These are phyloP conservation scores for Steatornis caripensis DNA, from an alignment of 2,113 vertebrate genomes.

Conservation along the genomic window DNA sequence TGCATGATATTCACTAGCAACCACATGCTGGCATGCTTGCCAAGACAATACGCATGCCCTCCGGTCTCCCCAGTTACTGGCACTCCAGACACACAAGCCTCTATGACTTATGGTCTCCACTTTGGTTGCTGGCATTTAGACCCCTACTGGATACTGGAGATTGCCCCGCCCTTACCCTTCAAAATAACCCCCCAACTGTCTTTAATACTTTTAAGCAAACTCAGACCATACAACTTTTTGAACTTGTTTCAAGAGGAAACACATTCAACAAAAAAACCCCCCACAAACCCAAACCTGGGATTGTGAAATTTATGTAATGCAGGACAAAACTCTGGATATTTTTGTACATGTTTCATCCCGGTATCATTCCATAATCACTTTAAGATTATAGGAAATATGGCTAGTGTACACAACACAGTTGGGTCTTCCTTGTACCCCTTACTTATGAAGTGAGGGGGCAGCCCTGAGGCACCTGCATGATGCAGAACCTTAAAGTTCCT, in stretches of 20 bases:
- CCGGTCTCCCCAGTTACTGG: rapidly evolving
- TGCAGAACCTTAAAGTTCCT: neutral
- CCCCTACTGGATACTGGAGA: neutral
- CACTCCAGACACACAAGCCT: neutral
- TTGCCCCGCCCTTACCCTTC: neutral
- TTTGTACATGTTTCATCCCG: neutral
- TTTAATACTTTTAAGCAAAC: neutral
- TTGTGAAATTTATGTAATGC: neutral
- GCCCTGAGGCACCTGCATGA: neutral
- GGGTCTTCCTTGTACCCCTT: neutral
- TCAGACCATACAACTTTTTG: neutral
- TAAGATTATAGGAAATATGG: neutral
- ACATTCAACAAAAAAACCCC: neutral
- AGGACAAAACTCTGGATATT: neutral
- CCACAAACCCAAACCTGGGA: neutral
- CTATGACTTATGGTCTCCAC: neutral
- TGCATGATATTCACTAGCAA: neutral
- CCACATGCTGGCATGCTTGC: no score
- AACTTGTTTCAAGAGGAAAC: neutral
- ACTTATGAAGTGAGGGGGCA: neutral
- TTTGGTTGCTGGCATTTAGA: neutral
- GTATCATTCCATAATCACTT: neutral
- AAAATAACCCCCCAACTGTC: neutral
- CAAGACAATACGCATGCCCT: rapidly evolving
- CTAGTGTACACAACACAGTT: neutral